Percentiles rank a stretch among this genome's conserved stretches.
These are phyloP conservation scores for Tragelaphus scriptus DNA, from an alignment of 2,113 vertebrate genomes.

Conservation along the genomic window DNA sequence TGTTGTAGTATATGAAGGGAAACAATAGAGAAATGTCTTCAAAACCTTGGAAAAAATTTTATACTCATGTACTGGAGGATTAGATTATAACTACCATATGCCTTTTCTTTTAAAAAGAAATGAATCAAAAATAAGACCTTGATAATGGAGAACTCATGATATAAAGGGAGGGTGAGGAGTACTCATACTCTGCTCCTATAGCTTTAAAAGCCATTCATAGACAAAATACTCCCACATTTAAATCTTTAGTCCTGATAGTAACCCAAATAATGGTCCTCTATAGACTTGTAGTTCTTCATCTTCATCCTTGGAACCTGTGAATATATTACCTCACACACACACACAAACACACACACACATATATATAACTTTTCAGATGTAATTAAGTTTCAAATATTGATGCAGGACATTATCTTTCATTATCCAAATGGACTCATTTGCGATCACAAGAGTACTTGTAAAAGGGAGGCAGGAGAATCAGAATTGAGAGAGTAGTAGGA, in stretches of 20 bases:
- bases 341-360: background rate
- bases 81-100: background rate
- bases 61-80: background rate
- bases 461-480: background rate
- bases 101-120: background rate
- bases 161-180: background rate
- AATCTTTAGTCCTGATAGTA: background rate
- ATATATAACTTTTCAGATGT: background rate
- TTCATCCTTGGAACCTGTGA: background rate
- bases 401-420: background rate
- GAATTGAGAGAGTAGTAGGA: background rate
- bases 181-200: background rate
- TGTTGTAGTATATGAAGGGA: background rate
- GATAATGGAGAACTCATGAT: background rate
- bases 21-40: background rate
- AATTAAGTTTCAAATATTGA: background rate
- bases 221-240: background rate
- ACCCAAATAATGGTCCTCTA: background rate
- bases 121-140: background rate
- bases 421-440: background rate
- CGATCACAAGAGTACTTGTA: background rate
- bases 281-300: background rate
- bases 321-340: background rate
- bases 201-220: background rate
- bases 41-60: background rate